These are phyloP conservation scores for Mesembrinibis cayennensis DNA, from an alignment of 2,113 vertebrate genomes.

Conservation along the genomic window DNA sequence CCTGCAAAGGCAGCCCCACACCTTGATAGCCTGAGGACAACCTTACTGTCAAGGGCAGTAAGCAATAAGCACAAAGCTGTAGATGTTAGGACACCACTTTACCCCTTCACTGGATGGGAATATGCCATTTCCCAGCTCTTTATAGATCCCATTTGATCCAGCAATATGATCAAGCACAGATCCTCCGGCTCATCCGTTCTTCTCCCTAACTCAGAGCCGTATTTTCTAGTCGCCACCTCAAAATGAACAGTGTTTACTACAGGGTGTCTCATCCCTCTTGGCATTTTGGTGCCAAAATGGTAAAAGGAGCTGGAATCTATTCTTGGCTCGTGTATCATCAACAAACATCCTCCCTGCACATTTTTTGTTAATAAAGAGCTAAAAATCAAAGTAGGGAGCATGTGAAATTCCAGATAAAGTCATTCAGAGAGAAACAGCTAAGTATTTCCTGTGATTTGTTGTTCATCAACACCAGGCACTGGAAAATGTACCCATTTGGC, in stretches of 20 bases:
- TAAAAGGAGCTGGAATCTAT: slow-evolving; percentile 16
- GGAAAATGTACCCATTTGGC: background rate
- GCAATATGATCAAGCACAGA: background rate
- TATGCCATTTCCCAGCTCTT: background rate
- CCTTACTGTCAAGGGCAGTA: background rate
- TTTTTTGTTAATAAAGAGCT: background rate
- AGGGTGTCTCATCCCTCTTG: background rate
- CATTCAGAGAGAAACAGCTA: background rate
- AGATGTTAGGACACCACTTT: background rate
- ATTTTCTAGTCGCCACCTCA: background rate
- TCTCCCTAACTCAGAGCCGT: background rate
- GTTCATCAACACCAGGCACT: background rate
- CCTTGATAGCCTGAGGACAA: background rate
- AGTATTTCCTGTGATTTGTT: background rate
- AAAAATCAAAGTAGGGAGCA: background rate
- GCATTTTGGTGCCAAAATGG: slow-evolving; percentile 21
- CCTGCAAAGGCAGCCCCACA: background rate
- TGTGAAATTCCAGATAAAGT: background rate
- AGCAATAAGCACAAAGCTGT: background rate
- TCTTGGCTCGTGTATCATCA: slow-evolving; percentile 9
- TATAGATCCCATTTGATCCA: background rate
- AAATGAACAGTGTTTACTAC: slow-evolving; percentile 34
- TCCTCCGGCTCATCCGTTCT: background rate
- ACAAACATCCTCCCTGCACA: background rate
- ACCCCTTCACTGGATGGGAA: background rate